These are phyloP conservation scores for Hippopotamus amphibius DNA, from an alignment of 2,113 vertebrate species.

Conservation along the genomic window DNA sequence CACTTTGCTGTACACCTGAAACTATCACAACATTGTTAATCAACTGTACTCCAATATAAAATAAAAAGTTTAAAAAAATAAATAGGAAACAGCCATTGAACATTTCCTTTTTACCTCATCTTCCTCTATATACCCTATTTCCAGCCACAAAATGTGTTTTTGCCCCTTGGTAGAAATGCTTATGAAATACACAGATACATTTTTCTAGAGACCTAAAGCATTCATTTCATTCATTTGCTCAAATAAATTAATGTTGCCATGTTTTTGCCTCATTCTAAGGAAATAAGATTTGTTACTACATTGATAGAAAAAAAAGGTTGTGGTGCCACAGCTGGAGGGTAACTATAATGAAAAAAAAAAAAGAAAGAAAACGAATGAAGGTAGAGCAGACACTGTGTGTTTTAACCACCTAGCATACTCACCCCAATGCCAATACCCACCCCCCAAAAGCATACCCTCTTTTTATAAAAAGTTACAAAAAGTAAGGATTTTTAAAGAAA, in stretches of 20 bases:
- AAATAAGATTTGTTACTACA: not conserved
- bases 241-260: slow-evolving; percentile 38
- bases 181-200: not conserved
- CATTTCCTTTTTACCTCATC: not conserved
- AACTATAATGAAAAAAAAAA: not conserved
- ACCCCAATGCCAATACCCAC: not conserved
- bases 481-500: not conserved
- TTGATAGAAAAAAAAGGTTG: not conserved
- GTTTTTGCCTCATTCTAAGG: not conserved
- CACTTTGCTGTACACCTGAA: not conserved
- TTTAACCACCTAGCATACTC: not conserved
- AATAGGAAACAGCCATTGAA: not conserved
- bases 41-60: not conserved
- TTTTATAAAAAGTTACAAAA: not conserved
- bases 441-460: not conserved
- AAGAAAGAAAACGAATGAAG: not conserved
- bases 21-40: not conserved
- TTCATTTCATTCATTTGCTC: not conserved
- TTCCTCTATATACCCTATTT: not conserved
- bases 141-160: not conserved
- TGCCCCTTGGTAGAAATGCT: not conserved
- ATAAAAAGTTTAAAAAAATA: not conserved
- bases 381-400: not conserved
- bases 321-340: not conserved
- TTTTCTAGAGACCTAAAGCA: not conserved